Evolutionary conservation across 1,140 invertebrate genomes (phyloP), one percentile per base, ranked within the genome.

Genomic region (Dendroctonus valens): DNA sequence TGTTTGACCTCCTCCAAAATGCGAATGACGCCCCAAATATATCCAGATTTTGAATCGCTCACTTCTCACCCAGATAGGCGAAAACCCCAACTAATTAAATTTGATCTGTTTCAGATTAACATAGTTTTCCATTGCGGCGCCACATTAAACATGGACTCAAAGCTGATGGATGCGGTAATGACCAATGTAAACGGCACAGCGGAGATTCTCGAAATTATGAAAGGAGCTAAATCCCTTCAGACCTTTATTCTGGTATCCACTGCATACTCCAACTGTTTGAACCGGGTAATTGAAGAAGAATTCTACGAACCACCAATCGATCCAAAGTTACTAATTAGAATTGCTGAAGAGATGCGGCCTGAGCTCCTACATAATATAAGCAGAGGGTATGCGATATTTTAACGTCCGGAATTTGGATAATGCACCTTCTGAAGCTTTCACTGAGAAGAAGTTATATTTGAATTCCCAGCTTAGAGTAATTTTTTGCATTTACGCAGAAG

Each of bases 91-190:
- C 26, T 26, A 26, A 26, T 26, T 26, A 26, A 26, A 26, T 48
- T 46, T 42, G 14, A 57, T 53, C 26, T 26, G 26, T 66, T 60
- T 41, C 46, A 71, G 69, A 57, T 71, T 14, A 65, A 71, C 26
- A 81, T 92, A 9, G 83, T 93, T 0, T 91, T 93, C 76, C 90
- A 93, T 74, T 89, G 87, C 71, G 91, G 91, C 2, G 91, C 91
- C 3, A 92, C 90, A 64, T 87, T 85, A 37, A 80, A 80, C 9
- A 85, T 86, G 66, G 81, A 84, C 65, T 68, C 83, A 54, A 66
- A 63, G 26, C 71, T 86, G 41, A 82, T 79, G 62, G 72, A 74
- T 2, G 83, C 84, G 3, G 70, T 86, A 5, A 77, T 73, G n/a
- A 77, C 80, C 60, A 86, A 86, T 65, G 81, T 81, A 12, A 72